Base-by-base conservation (phyloP, 2,113 vertebrate species). In the Amphiprion percula region DNA sequence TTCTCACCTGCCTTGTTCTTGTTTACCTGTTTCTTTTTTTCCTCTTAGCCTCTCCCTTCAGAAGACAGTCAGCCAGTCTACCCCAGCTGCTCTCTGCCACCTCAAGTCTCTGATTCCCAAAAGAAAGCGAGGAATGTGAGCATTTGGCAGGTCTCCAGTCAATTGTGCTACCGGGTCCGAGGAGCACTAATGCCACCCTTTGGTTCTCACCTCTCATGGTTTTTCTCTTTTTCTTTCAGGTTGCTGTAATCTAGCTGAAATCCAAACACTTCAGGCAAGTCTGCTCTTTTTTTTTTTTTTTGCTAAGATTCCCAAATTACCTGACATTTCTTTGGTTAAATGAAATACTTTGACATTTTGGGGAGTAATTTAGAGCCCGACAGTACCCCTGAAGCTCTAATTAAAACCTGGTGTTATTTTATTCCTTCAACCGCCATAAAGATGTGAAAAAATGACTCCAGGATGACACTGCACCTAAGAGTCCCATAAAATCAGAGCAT, bases 51-150 rank as follows among this genome's bases (percentile, higher is more conserved):
- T 19, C 12, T 83, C 63, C 15, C 6, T 56, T 71, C 69, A 79
- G 72, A 68, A 50, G 21, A 21, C 21, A 21, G 21, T 21, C 21
- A 21, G 79, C 67, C 80, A 58, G 64, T 60, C 74, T 70, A 50
- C 72, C 82, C 67, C 78, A 41, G 75, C 37, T 53, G 16, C 50
- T 82, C 77, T 84, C 44, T 76, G 85, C 84, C 80, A 77, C 74
- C 66, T 44, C 80, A 72, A 66, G 75, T 74, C 74, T 75, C 55
- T 7, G 9, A 74, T 71, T 74, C 73, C 74, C 56, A 68, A 74
- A 88, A 88, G 83, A 93, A 90, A 90, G 75, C 63, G 74, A 94
- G 92, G 92, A 95, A 94, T 95, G 92, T 83, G 72, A 88, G 83
- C 58, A 47, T 39, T 85, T 94, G 93, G 93, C 91, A 67, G 75